These are phyloP conservation scores for Mohoua ochrocephala DNA, from an alignment of 2,113 vertebrate genomes.

Conservation along the genomic window DNA sequence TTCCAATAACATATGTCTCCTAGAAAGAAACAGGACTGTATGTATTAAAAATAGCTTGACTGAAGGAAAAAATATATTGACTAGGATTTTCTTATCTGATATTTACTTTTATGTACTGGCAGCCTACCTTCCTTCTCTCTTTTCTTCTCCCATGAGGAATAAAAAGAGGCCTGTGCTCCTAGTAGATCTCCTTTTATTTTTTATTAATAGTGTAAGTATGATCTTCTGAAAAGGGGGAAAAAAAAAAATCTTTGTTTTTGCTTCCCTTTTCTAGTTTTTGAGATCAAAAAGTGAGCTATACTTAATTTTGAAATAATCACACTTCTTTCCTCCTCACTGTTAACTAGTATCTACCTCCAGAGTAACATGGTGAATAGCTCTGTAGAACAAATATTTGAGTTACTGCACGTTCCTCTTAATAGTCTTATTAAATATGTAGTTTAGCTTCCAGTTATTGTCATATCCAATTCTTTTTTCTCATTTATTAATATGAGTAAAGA, in stretches of 20 bases:
- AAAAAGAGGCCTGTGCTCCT: not conserved
- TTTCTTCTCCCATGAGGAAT: not conserved
- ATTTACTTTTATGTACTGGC: conserved; percentile 30
- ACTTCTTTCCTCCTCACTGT: not conserved
- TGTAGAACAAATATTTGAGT: not conserved
- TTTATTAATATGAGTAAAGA: not conserved
- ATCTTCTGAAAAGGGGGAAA: not conserved
- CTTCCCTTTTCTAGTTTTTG: not conserved
- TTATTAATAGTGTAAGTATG: not conserved
- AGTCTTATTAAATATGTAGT: not conserved
- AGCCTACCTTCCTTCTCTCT: not conserved
- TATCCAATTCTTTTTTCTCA: not conserved
- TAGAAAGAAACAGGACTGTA: conserved; percentile 55
- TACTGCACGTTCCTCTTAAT: not conserved
- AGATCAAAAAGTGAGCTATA: not conserved
- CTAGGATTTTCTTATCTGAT: conserved; percentile 59
- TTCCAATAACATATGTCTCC: conserved; percentile 64
- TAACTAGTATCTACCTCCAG: not conserved
- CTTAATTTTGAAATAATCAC: not conserved
- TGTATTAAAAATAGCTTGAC: conserved; percentile 59
- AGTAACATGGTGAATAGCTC: not conserved
- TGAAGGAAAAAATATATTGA: conserved; percentile 54
- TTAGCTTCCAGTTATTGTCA: not conserved
- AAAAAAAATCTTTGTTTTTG: not conserved
- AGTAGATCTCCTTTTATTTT: not conserved